These are phyloP conservation scores for Dolichallabes microphthalmus DNA, from an alignment of 2,113 vertebrate species.

Conservation along the genomic window DNA sequence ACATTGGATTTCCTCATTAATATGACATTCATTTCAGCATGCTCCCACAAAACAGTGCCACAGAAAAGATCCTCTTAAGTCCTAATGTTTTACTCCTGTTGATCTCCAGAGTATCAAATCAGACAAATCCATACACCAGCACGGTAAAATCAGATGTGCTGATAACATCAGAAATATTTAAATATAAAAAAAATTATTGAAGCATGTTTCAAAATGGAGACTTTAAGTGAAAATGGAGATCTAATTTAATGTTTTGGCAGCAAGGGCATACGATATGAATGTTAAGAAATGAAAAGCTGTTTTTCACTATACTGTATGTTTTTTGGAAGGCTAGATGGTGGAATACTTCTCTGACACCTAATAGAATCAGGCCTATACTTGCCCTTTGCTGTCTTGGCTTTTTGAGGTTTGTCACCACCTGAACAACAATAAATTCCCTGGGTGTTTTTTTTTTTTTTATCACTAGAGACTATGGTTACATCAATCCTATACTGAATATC, in stretches of 20 bases:
- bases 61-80: background rate
- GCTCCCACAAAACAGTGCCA: background rate
- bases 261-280: conserved; percentile 24
- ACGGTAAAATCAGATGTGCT: background rate
- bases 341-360: background rate
- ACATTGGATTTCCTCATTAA: background rate
- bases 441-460: background rate
- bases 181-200: background rate
- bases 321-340: conserved; percentile 52
- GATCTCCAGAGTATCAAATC: background rate
- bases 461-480: background rate
- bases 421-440: conserved; percentile 1
- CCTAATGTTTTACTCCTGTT: background rate
- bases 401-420: conserved; percentile 17
- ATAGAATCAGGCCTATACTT: background rate
- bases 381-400: conserved; percentile 19
- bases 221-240: background rate
- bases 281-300: conserved; percentile 67
- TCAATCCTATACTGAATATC: background rate
- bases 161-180: background rate
- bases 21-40: background rate
- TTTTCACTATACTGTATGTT: conserved; percentile 20
- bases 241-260: conserved; percentile 46
- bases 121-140: background rate
- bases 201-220: background rate